Conservation (phyloP, 2,797 vertebrate species). For the Hemitrygon akajei region DNA sequence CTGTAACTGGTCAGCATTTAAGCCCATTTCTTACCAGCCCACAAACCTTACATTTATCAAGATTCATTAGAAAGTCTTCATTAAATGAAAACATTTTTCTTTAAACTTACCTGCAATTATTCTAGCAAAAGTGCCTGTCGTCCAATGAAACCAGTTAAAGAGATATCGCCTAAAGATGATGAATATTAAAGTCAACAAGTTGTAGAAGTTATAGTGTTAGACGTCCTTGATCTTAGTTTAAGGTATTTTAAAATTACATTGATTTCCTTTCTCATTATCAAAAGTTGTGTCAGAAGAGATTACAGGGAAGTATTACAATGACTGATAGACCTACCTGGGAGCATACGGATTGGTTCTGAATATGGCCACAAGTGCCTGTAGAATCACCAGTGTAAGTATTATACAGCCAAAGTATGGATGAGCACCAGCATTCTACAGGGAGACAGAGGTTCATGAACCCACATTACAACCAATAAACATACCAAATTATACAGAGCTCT, state of each 20-base stretch:
- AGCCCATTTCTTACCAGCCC: neutral
- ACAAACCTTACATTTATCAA: neutral
- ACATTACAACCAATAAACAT: neutral
- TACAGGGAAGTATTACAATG: slow-evolving; percentile 22
- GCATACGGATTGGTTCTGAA: slow-evolving; percentile 65
- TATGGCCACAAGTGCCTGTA: slow-evolving; percentile 68
- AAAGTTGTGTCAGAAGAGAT: slow-evolving; percentile 43
- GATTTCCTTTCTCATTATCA: neutral
- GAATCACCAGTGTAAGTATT: slow-evolving; percentile 61
- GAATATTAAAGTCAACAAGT: neutral
- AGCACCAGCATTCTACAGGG: slow-evolving; percentile 64
- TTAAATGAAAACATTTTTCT: neutral
- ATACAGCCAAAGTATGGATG: slow-evolving; percentile 72
- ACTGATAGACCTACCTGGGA: slow-evolving; percentile 57
- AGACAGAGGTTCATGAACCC: neutral
- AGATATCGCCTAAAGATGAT: slow-evolving; percentile 59
- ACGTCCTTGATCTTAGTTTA: neutral
- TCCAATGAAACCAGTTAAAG: slow-evolving; percentile 78
- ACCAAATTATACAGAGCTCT: neutral
- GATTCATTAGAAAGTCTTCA: neutral
- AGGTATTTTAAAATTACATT: neutral
- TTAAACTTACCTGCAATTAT: slow-evolving; percentile 69
- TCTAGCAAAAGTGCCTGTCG: slow-evolving; percentile 62
- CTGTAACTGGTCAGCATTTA: neutral
- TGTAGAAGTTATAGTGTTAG: neutral